Evolutionary conservation across 2,797 vertebrate genomes (phyloP).

Genomic region (Nannoperca australis): DNA sequence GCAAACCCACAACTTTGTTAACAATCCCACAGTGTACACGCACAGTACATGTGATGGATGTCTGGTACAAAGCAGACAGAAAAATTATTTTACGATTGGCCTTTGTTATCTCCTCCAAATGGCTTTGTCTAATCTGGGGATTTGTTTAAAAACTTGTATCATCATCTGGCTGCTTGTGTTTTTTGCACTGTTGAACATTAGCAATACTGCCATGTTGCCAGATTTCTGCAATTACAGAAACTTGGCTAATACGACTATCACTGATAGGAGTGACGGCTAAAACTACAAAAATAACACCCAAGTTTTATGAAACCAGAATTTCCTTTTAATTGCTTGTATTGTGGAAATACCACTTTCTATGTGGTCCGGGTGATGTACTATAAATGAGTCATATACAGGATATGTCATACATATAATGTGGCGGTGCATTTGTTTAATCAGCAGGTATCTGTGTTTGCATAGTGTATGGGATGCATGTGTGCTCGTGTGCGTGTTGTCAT

Average conservation of each 20-base stretch:
- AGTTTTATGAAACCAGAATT: not conserved
- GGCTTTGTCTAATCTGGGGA: not conserved
- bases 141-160: not conserved
- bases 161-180: not conserved
- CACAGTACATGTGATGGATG: not conserved
- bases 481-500: slow-evolving; percentile 12
- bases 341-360: not conserved
- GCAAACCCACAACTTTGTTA: not conserved
- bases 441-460: slow-evolving; percentile 23
- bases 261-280: not conserved
- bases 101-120: slow-evolving; percentile 1
- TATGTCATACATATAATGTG: not conserved
- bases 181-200: not conserved
- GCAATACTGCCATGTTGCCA: not conserved
- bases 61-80: not conserved
- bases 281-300: not conserved
- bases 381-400: not conserved
- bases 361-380: not conserved
- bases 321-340: not conserved
- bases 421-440: slow-evolving; percentile 18
- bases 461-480: slow-evolving; percentile 7
- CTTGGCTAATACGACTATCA: not conserved
- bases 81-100: not conserved
- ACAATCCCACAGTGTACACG: not conserved
- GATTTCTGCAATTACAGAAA: not conserved